Percentiles rank a stretch among this genome's conserved stretches.
Conservation (phyloP, 2,888 invertebrate species). For the Drosophila melanosoma region DNA sequence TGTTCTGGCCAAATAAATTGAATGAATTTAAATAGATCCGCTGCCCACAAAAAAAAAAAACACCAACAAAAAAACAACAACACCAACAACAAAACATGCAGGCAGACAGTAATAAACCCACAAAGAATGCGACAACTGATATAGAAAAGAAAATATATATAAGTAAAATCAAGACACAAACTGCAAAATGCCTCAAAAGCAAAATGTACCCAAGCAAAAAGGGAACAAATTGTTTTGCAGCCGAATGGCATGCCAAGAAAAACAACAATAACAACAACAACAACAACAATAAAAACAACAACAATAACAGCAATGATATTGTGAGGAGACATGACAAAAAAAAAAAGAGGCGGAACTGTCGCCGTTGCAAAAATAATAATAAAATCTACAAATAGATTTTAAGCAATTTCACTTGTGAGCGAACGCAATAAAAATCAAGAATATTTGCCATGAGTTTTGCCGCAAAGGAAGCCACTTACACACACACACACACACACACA, state of each 20-base stretch:
- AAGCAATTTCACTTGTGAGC: constrained; percentile 82
- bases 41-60: constrained; percentile 30
- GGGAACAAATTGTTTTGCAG: constrained; percentile 58
- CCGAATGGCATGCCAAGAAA: constrained; percentile 56
- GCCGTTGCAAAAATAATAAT: constrained; percentile 64
- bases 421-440: constrained; percentile 84
- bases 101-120: constrained; percentile 67
- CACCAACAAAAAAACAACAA: constrained; percentile 13
- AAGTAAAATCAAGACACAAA: constrained; percentile 65
- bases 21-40: constrained; percentile 65
- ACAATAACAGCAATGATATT: constrained; percentile 11
- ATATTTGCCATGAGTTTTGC: constrained; percentile 83
- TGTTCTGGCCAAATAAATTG: constrained; percentile 73
- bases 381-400: constrained; percentile 76
- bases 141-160: constrained; percentile 16
- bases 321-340: constrained; percentile 25
- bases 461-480: constrained; percentile 53
- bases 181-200: constrained; percentile 63
- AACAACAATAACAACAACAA: constrained; percentile 37
- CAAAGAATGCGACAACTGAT: constrained; percentile 67
- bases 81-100: not conserved
- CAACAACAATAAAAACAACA: constrained; percentile 28
- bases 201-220: constrained; percentile 54
- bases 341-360: constrained; percentile 55
- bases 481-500: constrained; percentile 12